Base-by-base conservation (phyloP, 2,888 invertebrate genomes). In the Gisinianus flammeolus region DNA sequence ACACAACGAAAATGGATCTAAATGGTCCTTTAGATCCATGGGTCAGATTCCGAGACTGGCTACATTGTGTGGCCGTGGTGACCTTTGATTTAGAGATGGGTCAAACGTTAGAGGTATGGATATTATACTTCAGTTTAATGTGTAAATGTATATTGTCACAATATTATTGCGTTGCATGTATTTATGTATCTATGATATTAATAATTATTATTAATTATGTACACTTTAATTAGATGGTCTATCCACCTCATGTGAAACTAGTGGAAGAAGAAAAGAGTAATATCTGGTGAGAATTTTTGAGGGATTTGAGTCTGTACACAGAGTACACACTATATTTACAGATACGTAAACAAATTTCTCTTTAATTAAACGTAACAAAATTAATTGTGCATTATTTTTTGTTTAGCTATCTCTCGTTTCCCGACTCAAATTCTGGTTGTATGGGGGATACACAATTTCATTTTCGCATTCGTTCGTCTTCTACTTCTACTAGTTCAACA, bases 381-480 rank as follows among this genome's bases (percentile, higher is more conserved):
- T n/a, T n/a, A n/a, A n/a, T n/a, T n/a, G n/a, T n/a, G n/a, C n/a
- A n/a, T n/a, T n/a, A n/a, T n/a, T n/a, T n/a, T 3, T 8, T 54
- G 54, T 54, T 19, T 54, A n/a, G 98, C 88, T 99, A 99, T 87
- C 90, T 98, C 87, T 97, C 98, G 58, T 99, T 99, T 88, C 99
- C 99, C 1, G 99, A 99, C 88, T 98, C 98, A 0, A 99, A 99
- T 89, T 98, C 98, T 2, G 97, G 97, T 76, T 97, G 97, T 87
- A 97, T 98, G 95, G 97, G 98, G 71, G 98, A 99, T 87, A 98
- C 98, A 69, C 95, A 94, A 87, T 99, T 97, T 88, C 96, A 97
- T 86, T 95, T 99, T 86, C 91, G 97, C 81, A 91, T 98, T 83
- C 92, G 96, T 78, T 91, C 91, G 84, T 90, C 91, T 80, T 89